Conservation (phyloP, 2,797 vertebrate species). For the Microchirus variegatus region DNA sequence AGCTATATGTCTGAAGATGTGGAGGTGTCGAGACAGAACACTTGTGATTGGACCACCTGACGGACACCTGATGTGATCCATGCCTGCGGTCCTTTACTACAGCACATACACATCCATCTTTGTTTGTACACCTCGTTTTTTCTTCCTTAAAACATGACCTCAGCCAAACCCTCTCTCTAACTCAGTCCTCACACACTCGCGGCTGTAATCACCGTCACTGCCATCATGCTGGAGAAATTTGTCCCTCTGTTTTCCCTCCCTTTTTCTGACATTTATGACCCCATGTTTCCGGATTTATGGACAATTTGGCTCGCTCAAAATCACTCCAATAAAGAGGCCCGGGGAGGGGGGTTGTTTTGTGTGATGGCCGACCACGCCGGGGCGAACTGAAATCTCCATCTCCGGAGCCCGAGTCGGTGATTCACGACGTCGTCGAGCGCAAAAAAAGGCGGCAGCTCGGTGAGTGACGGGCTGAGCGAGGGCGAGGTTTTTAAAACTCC, state of each 20-base stretch:
- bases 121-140: no score
- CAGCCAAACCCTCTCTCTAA: neutral
- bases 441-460: constrained; percentile 58
- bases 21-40: no score
- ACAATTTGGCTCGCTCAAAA: constrained; percentile 77
- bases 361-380: constrained; percentile 55
- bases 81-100: no score
- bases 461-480: constrained; percentile 56
- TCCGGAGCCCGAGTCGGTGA: constrained; percentile 60
- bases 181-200: constrained; percentile 19
- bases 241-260: constrained; percentile 66
- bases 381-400: constrained; percentile 61
- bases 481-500: constrained; percentile 54
- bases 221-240: constrained; percentile 60
- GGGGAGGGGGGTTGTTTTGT: constrained; percentile 57
- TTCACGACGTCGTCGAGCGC: constrained; percentile 64
- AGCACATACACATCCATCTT: no score
- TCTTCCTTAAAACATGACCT: no score
- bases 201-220: constrained; percentile 65
- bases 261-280: constrained; percentile 77
- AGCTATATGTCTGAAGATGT: no score
- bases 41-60: no score
- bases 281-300: constrained; percentile 76
- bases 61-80: no score
- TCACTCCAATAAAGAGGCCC: constrained; percentile 69